Evolutionary conservation across 2,797 vertebrate species (phyloP), one percentile per base, ranked within the genome.

Genomic region (Coilia nasus): DNA sequence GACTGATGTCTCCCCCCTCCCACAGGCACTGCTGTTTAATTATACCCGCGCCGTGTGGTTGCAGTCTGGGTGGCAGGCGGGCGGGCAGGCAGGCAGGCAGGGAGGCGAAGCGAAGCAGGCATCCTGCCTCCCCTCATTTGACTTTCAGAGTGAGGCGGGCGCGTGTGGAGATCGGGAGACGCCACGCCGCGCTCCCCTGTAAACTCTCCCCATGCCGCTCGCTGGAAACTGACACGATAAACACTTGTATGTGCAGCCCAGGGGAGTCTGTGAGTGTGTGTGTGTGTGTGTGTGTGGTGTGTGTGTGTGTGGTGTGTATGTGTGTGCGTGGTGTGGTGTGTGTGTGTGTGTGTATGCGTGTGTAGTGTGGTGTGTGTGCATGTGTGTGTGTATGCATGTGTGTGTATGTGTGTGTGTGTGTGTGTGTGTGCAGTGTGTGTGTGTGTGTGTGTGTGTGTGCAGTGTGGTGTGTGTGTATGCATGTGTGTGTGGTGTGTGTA

Each of bases 11-110:
- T 78, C 71, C 83, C 83, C 91, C 90, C 88, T 84, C 91, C 88
- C 92, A 91, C 92, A 89, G 90, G 87, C 90, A 90, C 91, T 92
- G 89, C 90, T 91, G 92, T 90, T 94, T 95, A 95, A 95, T 95
- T 94, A 95, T 90, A 94, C 90, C 92, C 64, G 88, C 89, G 88
- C 47, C 35, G 19, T 82, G 90, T 54, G 88, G 88, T 90, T 88
- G 89, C 93, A 87, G 92, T 92, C 89, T 94, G 93, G 92, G 94
- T 93, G 94, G 93, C 88, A 54, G 50, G 50, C 50, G 9, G 50
- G 50, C 50, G 14, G 50, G 50, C 50, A 54, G 50, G 50, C 2
- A 10, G 50, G 50, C 50, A 54, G 7, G 50, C 2, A 54, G 50
- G 50, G 14, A 3, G 50, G 50, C 50, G 9, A 54, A 54, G 50